These are phyloP conservation scores for Spea multiplicata DNA, from an alignment of 2,113 vertebrate genomes.

Conservation along the genomic window DNA sequence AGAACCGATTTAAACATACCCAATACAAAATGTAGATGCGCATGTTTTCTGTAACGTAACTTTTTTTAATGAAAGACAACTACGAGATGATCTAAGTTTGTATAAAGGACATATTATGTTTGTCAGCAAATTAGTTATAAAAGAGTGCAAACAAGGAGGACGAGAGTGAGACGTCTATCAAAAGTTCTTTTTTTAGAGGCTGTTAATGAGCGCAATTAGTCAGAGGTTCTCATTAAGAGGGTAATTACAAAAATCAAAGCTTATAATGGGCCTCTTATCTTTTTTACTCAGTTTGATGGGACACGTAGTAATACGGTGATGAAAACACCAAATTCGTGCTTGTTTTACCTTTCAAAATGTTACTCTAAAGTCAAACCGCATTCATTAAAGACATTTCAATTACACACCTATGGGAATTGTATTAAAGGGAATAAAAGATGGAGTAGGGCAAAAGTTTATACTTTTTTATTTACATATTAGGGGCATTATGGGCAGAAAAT, in stretches of 20 bases:
- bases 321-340: neutral
- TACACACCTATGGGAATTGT: neutral
- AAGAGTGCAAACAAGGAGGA: neutral
- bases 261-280: neutral
- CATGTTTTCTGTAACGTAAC: neutral
- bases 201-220: neutral
- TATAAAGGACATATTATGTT: neutral
- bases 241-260: slow-evolving; percentile 8
- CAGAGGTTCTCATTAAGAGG: neutral
- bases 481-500: too few relatives aligned
- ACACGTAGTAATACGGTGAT: neutral
- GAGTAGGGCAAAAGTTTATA: too few relatives aligned
- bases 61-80: too few relatives aligned
- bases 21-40: neutral
- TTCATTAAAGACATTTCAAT: neutral
- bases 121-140: neutral
- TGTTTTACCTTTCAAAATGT: neutral
- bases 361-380: neutral
- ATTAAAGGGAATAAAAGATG: too few relatives aligned
- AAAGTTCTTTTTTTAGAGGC: neutral
- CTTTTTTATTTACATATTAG: too few relatives aligned
- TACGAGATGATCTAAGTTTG: too few relatives aligned
- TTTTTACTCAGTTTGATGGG: neutral
- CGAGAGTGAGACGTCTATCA: neutral
- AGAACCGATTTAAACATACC: neutral